Percentiles rank a stretch among this genome's conserved stretches.
Conservation (phyloP, 2,888 invertebrate genomes). For the Rhopalosiphum nymphaeae region DNA sequence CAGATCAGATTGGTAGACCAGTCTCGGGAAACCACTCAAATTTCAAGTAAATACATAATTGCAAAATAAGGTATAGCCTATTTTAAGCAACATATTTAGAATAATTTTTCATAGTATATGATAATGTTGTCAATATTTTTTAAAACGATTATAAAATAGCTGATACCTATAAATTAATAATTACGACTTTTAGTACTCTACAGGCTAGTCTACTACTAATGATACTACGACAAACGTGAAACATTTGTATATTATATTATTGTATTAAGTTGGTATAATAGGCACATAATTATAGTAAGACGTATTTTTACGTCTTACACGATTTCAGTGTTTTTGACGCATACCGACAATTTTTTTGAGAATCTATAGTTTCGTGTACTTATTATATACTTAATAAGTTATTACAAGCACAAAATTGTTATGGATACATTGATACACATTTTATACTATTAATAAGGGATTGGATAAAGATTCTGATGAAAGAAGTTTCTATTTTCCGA, state of each 20-base stretch:
- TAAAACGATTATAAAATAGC: not conserved
- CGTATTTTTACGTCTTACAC: not conserved
- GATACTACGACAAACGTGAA: no score
- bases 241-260: not conserved
- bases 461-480: not conserved
- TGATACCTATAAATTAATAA: not conserved
- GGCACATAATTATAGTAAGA: not conserved
- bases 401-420: not conserved
- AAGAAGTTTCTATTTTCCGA: not conserved
- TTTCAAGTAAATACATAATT: not conserved
- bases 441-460: not conserved
- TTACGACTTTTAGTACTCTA: not conserved
- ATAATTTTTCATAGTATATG: no score
- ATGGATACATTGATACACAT: not conserved
- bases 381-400: not conserved
- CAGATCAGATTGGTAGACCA: not conserved
- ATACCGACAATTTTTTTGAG: not conserved
- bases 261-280: not conserved
- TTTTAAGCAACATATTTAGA: not conserved
- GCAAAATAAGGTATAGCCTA: not conserved
- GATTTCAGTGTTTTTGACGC: not conserved
- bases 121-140: not conserved
- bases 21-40: not conserved
- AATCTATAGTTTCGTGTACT: not conserved
- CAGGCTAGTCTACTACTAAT: not conserved